Evolutionary conservation across 2,888 invertebrate genomes (phyloP).

Genomic region (Dione juno): DNA sequence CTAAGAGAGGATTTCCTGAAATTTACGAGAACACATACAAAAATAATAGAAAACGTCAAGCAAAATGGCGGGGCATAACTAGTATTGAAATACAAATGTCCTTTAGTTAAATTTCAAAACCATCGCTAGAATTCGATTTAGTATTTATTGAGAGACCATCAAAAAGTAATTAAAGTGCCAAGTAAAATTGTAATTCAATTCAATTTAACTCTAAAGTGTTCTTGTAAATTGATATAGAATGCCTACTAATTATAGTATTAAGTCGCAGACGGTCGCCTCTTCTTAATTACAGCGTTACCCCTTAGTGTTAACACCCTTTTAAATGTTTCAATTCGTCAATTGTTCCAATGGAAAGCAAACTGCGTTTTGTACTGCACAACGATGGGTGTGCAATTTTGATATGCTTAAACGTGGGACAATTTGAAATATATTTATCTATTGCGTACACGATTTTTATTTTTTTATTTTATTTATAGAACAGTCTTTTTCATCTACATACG

Average conservation of each 20-base stretch:
- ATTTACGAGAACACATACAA: too few relatives aligned
- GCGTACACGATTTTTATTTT: too few relatives aligned
- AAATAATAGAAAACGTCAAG: too few relatives aligned
- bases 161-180: conserved; percentile 16
- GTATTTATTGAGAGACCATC: conserved; percentile 2
- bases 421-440: too few relatives aligned
- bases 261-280: conserved; percentile 24
- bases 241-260: conserved; percentile 38
- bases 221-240: conserved; percentile 36
- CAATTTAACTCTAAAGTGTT: conserved; percentile 28
- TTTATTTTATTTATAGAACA: too few relatives aligned
- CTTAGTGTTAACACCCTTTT: conserved; percentile 36
- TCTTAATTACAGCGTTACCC: conserved; percentile 34
- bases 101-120: background rate
- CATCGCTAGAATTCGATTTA: background rate
- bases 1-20: too few relatives aligned
- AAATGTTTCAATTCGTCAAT: conserved; percentile 33
- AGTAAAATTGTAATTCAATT: conserved; percentile 21
- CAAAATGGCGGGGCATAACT: too few relatives aligned
- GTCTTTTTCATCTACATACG: too few relatives aligned
- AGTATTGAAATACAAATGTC: too few relatives aligned
- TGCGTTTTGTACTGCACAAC: conserved; percentile 18
- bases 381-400: background rate
- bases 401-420: too few relatives aligned
- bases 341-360: conserved; percentile 7